A percentile compares a stretch with the other conserved stretches of the same genome.
Conservation (phyloP, 1,140 invertebrate species). For the Bathynomus jamesi region DNA sequence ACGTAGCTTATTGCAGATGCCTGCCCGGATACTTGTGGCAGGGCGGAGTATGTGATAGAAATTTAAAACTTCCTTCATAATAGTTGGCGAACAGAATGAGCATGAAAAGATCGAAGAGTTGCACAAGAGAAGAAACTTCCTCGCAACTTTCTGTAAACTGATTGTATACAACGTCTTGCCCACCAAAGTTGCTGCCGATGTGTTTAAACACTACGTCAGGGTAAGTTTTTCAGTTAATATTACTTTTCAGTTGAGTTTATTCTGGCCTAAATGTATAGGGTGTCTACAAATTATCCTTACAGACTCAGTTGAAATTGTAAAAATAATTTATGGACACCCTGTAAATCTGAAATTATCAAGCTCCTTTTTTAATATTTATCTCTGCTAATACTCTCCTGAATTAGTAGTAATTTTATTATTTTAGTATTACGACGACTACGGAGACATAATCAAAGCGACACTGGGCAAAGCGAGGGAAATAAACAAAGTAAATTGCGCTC, state of each 20-base stretch:
- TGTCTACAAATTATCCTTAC: no score
- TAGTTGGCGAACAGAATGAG: conserved; percentile 74
- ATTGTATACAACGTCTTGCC: conserved; percentile 95
- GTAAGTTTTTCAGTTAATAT: no score
- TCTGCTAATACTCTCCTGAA: background rate
- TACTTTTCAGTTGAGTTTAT: no score
- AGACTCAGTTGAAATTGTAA: no score
- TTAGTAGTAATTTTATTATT: background rate
- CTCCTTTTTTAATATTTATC: no score
- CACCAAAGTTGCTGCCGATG: conserved; percentile 80
- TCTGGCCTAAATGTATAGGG: no score
- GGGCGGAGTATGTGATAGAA: no score
- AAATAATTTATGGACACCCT: no score
- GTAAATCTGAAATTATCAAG: no score
- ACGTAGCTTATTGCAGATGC: no score
- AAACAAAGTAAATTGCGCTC: conserved; percentile 91
- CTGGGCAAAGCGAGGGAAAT: conserved; percentile 94
- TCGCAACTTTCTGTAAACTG: conserved; percentile 94
- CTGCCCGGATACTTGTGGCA: no score
- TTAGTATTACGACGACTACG: conserved; percentile 83
- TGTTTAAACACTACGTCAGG: conserved; percentile 97
- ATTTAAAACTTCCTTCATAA: background rate
- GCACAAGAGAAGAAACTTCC: conserved; percentile 89
- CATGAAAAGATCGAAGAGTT: conserved; percentile 90
- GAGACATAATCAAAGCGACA: conserved; percentile 98